Conservation (phyloP, 2,113 vertebrate genomes). For the Gymnarchus niloticus region DNA sequence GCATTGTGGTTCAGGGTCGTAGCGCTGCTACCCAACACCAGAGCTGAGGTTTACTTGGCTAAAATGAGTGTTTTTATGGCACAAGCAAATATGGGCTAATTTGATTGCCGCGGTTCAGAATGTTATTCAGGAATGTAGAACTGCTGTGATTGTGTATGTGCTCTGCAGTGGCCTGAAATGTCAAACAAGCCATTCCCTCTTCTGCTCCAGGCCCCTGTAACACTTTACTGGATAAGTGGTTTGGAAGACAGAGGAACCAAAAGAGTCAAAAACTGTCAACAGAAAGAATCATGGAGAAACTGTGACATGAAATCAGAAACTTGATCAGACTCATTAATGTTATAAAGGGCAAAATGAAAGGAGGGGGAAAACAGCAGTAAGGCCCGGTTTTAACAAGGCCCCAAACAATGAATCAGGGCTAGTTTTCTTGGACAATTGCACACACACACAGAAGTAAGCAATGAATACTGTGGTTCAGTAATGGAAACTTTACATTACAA, state of each 20-base stretch:
- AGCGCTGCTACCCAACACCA: no score
- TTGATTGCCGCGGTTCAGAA: no score
- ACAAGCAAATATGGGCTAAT: no score
- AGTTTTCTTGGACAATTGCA: no score
- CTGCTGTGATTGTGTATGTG: no score
- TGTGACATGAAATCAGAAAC: background rate
- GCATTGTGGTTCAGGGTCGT: background rate
- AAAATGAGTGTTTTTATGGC: no score
- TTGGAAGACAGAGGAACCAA: no score
- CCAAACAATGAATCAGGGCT: background rate
- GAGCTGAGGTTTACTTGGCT: no score
- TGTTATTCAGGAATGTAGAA: no score
- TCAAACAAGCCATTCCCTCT: no score
- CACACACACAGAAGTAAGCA: no score
- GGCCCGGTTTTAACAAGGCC: background rate
- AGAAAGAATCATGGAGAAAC: background rate
- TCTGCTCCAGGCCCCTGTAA: background rate
- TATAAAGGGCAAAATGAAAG: background rate
- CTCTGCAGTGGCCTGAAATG: no score
- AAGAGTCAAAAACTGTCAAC: background rate
- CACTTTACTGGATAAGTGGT: background rate
- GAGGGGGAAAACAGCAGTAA: background rate
- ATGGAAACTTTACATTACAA: background rate
- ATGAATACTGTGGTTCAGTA: background rate
- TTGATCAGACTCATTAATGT: background rate